Evolutionary conservation across 1,140 invertebrate species (phyloP), one percentile per base, ranked within the genome.

Genomic region (Leptoteleia sp.): DNA sequence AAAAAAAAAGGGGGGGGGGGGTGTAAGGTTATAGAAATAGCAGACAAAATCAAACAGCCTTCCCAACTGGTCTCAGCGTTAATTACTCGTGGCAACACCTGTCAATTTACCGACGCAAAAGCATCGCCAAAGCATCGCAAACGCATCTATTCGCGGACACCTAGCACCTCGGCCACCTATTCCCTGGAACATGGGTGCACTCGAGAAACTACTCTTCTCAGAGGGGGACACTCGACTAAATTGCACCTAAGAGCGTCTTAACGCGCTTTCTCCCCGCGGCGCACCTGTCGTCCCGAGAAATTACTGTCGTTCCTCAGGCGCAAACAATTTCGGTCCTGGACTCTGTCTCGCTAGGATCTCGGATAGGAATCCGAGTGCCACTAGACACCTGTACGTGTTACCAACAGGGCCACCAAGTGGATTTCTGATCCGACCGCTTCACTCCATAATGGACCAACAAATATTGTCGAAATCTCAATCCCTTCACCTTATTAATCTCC

Each of bases 171-270:
- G 6, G 6, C 22, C 22, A 3, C 22, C 22, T 6, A 25, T 6
- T 25, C 27, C 25, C 11, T 12, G 7, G 1, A 33, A 65, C 35
- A 22, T 62, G 43, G 61, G 35, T 33, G 13, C 15, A 29, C 45
- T 31, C n/a, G 27, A 54, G 47, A 67, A 16, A 45, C 38, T 27
- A 68, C 40, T 47, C 57, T 68, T 48, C 19, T 17, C 15, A 47
- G 64, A 68, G 62, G 37, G n/a, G 48, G 62, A 55, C 62, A 54
- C 62, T 67, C 22, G 40, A 57, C 40, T 57, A 42, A 57, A 68
- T 68, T 68, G 42, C 64, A 17, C 11, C 12, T 37, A 57, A 55
- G 50, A 47, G 33, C 31, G 42, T 37, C 52, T 68, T 48, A 48
- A 55, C 50, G 52, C 57, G 50, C 50, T 57, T 68, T 68, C 50